Conservation (phyloP, 2,797 vertebrate genomes). For the Numenius phaeopus region DNA sequence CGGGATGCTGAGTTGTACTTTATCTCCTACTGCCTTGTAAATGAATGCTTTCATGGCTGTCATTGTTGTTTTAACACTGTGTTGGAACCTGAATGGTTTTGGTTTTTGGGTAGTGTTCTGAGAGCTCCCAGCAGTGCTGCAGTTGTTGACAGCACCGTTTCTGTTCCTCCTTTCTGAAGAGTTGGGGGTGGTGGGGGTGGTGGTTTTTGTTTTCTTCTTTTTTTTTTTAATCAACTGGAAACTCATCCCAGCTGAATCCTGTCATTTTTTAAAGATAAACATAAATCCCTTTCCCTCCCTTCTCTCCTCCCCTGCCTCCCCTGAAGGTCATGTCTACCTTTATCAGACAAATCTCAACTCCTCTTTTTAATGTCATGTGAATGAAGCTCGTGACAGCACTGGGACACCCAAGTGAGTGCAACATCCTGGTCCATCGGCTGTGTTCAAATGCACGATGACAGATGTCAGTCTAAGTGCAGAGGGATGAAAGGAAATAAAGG, state of each 20-base stretch:
- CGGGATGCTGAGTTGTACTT: background rate
- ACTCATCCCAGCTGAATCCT: background rate
- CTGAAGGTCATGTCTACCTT: background rate
- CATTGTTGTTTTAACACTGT: background rate
- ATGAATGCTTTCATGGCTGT: background rate
- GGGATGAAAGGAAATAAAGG: background rate
- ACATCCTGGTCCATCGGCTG: background rate
- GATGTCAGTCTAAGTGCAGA: background rate
- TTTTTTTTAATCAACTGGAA: background rate
- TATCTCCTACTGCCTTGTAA: background rate
- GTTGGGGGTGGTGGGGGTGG: background rate
- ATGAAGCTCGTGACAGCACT: background rate
- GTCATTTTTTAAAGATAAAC: background rate
- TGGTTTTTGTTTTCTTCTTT: background rate
- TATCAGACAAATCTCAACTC: background rate
- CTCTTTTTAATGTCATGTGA: background rate
- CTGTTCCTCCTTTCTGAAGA: background rate
- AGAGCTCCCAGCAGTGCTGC: background rate
- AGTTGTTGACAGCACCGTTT: background rate
- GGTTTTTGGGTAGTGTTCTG: background rate
- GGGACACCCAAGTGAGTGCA: background rate
- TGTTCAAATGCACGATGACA: background rate
- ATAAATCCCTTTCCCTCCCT: background rate
- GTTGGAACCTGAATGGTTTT: background rate
- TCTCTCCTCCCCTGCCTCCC: background rate